These are phyloP conservation scores for Troilus luridus DNA, from an alignment of 2,888 invertebrate genomes.

Conservation along the genomic window DNA sequence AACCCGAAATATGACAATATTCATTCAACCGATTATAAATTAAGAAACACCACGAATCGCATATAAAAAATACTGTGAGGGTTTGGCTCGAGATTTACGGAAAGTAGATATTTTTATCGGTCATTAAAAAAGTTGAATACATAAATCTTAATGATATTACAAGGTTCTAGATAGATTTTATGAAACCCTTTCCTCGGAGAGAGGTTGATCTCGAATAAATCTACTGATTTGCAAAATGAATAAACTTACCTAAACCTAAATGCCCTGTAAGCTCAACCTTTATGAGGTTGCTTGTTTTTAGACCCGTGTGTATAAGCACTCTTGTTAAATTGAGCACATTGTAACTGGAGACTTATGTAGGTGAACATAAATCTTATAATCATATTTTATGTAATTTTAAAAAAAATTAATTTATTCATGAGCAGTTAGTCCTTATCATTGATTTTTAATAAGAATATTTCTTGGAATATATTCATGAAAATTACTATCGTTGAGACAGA, in stretches of 20 bases:
- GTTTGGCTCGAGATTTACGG: no score
- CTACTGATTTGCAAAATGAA: not conserved
- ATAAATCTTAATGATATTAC: not conserved
- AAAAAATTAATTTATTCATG: not conserved
- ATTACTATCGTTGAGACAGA: not conserved
- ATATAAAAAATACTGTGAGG: no score
- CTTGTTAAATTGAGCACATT: constrained; percentile 3
- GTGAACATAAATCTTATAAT: not conserved
- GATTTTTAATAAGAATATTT: not conserved
- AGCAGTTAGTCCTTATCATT: not conserved
- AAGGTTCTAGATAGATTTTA: not conserved
- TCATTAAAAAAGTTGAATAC: not conserved
- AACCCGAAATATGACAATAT: no score
- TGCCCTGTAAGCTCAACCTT: not conserved
- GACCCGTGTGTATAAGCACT: not conserved
- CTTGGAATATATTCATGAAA: not conserved
- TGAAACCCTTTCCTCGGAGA: not conserved
- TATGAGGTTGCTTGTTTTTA: not conserved
- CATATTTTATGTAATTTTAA: not conserved
- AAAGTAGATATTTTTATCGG: not conserved
- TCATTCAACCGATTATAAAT: no score
- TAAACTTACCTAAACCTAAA: not conserved
- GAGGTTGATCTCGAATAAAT: not conserved
- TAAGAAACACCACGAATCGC: no score
- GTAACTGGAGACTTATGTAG: not conserved